Conservation (phyloP, 2,888 invertebrate genomes). For the Smittia sp. region DNA sequence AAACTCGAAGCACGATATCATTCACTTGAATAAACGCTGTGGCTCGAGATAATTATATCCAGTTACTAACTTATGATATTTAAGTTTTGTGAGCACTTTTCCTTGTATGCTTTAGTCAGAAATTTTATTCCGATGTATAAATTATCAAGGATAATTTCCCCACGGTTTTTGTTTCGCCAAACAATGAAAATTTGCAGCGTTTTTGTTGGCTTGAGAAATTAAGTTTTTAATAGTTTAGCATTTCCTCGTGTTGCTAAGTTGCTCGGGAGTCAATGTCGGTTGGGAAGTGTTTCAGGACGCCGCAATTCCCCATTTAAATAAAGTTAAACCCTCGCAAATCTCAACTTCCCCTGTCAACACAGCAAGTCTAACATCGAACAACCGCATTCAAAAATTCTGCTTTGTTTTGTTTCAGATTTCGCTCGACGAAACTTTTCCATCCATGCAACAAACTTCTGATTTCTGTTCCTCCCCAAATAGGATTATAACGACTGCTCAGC, state of each 20-base stretch:
- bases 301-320: neutral
- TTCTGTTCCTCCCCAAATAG: conserved; percentile 8
- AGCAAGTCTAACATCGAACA: neutral
- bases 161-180: neutral
- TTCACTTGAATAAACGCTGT: neutral
- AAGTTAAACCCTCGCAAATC: neutral
- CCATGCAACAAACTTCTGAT: conserved; percentile 10
- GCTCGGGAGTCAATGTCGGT: neutral
- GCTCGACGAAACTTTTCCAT: neutral
- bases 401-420: conserved; percentile 14
- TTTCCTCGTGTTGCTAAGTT: neutral
- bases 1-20: neutral
- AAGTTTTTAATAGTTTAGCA: conserved; percentile 1
- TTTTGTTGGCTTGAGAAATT: neutral
- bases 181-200: conserved; percentile 1
- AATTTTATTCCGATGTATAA: neutral
- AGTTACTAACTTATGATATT: conserved; percentile 16
- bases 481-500: neutral
- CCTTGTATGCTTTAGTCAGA: conserved; percentile 1
- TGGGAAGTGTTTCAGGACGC: neutral
- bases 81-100: conserved; percentile 7
- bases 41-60: conserved; percentile 9
- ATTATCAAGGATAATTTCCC: neutral
- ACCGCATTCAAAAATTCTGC: conserved; percentile 12
- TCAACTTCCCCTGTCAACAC: neutral